These are phyloP conservation scores for Maniola jurtina DNA, from an alignment of 1,140 invertebrate genomes.

Conservation along the genomic window DNA sequence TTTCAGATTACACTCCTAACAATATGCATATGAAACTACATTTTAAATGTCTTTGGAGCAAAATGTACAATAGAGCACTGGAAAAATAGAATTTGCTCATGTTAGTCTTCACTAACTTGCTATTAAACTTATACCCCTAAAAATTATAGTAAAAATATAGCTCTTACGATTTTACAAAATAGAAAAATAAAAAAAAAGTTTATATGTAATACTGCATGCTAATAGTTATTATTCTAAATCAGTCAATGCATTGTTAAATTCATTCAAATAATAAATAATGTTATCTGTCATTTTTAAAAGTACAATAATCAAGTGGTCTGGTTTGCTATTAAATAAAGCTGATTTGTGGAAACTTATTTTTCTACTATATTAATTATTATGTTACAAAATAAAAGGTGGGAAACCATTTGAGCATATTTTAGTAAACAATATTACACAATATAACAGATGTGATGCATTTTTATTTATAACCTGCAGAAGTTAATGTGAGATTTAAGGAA, in stretches of 20 bases:
- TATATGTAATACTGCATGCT: slow-evolving; percentile 72
- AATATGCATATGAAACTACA: slow-evolving; percentile 46
- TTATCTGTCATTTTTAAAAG: slow-evolving; percentile 46
- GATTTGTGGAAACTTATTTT: slow-evolving; percentile 47
- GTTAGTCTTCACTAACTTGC: slow-evolving; percentile 46
- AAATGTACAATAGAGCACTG: slow-evolving; percentile 50
- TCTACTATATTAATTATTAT: slow-evolving; percentile 46
- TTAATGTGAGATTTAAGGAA: neutral
- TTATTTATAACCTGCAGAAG: neutral
- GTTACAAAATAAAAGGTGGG: slow-evolving; percentile 55
- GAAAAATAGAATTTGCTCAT: slow-evolving; percentile 53
- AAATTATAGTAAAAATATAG: slow-evolving; percentile 73
- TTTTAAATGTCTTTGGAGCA: slow-evolving; percentile 56
- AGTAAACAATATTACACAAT: slow-evolving; percentile 7
- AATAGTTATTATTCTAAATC: slow-evolving; percentile 68
- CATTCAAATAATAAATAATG: slow-evolving; percentile 60
- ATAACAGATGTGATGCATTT: neutral
- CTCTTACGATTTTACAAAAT: slow-evolving; percentile 62
- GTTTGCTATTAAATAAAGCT: slow-evolving; percentile 56
- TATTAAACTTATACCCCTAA: slow-evolving; percentile 56
- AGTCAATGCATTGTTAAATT: slow-evolving; percentile 65
- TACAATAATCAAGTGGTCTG: slow-evolving; percentile 43
- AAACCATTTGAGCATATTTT: slow-evolving; percentile 54
- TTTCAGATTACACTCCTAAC: slow-evolving; percentile 47
- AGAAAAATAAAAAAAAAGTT: slow-evolving; percentile 73